Evolutionary conservation across 1,140 invertebrate species (phyloP), one percentile per base, ranked within the genome.

Genomic region (Pseudomyrmex pallidus): DNA sequence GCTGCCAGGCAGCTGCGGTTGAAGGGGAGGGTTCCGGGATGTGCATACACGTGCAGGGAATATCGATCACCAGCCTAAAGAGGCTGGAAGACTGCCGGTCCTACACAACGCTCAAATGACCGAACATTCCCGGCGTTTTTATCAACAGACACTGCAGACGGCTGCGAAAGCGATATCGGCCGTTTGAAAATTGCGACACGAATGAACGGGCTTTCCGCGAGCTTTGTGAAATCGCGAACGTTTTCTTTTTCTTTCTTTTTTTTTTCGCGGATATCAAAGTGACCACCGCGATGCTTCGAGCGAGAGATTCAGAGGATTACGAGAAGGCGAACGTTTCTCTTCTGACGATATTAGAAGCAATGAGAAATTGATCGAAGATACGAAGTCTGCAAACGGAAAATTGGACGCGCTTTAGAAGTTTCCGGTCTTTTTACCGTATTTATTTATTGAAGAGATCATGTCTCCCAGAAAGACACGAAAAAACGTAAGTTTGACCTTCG

Each of bases 51-150:
- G 89, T 87, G 87, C 86, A 76, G 59, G 74, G 77, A 90, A 90
- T 91, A 92, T 91, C 87, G 90, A 92, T 91, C 83, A 86, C 57
- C 35, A 35, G 84, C n/a, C 87, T 88, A 91, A 90, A 91, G 88
- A 88, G 85, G 85, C 76, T 85, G 64, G 35, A 52, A 76, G 62
- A 83, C 59, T 63, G 52, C 56, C 73, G 62, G 62, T 80, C 74
- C 56, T 74, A 25, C 57, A 74, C 52, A 15, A 74, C 15, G 54
- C 20, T 70, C 66, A 17, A 80, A 72, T 57, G 66, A 61, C 56
- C 20, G 22, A 61, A 80, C 48, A 59, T 10, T 50, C 46, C 35
- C 4, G 20, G 76, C 54, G 48, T 67, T 61, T 61, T 68, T 54
- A 35, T 46, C 5, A 64, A 20, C 57, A 20, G 57, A 17, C 22